Base-by-base conservation (phyloP, 2,888 invertebrate genomes). In the Dysmachus trigonus region DNA sequence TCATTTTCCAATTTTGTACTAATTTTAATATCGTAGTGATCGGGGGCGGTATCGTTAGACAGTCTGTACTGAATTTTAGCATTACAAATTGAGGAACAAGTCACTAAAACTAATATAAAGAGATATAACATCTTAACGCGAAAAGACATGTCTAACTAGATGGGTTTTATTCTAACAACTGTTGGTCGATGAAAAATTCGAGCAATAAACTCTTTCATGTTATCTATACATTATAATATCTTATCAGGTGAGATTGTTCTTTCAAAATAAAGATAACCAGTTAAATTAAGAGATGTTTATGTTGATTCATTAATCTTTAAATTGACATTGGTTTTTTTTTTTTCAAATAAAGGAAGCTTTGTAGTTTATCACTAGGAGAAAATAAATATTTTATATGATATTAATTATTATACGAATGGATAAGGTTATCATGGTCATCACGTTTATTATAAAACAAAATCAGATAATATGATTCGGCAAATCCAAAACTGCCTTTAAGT, bases 1-100 rank as follows among this genome's bases (percentile, higher is more conserved):
- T 90, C 90, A 2, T 92, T 90, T 30, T 90, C 90, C 0, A 95
- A 92, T 79, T 93, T 89, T 0, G 94, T 92, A 77, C 89, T 92
- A 0, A 95, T 90, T 15, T 90, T 90, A 15, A 95, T 92, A 27
- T 92, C 92, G 89, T 95, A 95, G 88, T 92, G 92, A 0, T n/a
- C 1, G 0, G 47, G 47, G 7, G 6, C 15, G 47, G 47, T 47
- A n/a, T 47, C 6, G n/a, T 47, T 47, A n/a, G 47, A n/a, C 47
- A 47, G 47, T n/a, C 47, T 47, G 6, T 47, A 47, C 6, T 47
- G n/a, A 47, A 6, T 6, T 47, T 2, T 6, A 47, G 2, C 18
- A 15, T 47, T n/a, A 47, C 6, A 47, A 47, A 6, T n/a, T 4
- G n/a, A 47, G 5, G n/a, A 47, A 47, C 47, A 47, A 47, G 47